Base-by-base conservation (phyloP, 2,113 vertebrate species). In the Oncorhynchus kisutch region DNA sequence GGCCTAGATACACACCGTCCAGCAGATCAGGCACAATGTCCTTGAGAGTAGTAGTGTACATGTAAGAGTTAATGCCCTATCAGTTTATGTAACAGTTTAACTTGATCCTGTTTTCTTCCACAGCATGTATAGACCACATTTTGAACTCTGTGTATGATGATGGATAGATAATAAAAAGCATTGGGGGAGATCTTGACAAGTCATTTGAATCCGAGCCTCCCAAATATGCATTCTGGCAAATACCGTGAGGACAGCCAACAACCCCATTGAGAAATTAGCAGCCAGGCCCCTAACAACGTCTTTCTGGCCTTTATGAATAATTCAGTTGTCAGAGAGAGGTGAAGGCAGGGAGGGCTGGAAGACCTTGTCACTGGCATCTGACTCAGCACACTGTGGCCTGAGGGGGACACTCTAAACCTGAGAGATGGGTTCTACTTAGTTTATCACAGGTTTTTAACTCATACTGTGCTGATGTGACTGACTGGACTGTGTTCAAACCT, bases 201-300 rank as follows among this genome's bases (percentile, higher is more conserved):
- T 87, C 72, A 82, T 84, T 79, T 86, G 20, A 78, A 82, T 79
- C 75, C 5, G 1, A 72, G 29, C 27, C 54, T 49, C 34, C 18
- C 20, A 45, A 45, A 45, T 2, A 59, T 59, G 77, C 73, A 85
- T 81, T 78, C 78, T 24, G 72, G 77, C 77, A 74, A 79, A 82
- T 67, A 71, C 60, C 75, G 82, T 29, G 87, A 91, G 87, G 88
- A 90, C 88, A 71, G 90, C 91, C 90, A 92, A 91, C 86, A 90
- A 87, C 85, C 85, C 91, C 91, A 92, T 91, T 90, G 91, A 91
- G 89, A 90, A 91, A 92, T 92, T 88, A 91, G 82, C 85, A 89
- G 87, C 18, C 18, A n/a, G 76, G 79, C 85, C 87, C 78, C 79
- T 81, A 85, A 85, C 85, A 86, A 87, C 84, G 88, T 89, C 88